These are phyloP conservation scores for Chelonus insularis DNA, from an alignment of 1,140 invertebrate species.

Conservation along the genomic window DNA sequence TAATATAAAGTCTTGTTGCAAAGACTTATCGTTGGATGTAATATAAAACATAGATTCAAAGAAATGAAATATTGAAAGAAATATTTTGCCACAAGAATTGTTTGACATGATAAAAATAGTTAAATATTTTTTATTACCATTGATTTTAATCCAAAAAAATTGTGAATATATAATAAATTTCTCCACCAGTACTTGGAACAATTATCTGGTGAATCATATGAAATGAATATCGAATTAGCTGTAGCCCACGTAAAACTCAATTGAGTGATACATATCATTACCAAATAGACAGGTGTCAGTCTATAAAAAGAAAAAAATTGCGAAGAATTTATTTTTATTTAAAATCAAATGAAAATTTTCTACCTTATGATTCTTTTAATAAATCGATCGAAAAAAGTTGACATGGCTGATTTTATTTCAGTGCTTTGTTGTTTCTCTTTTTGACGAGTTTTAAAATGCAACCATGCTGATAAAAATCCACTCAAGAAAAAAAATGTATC, in stretches of 20 bases:
- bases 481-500: slow-evolving; percentile 61
- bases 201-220: slow-evolving; percentile 58
- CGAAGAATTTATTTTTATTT: too few relatives aligned
- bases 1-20: too few relatives aligned
- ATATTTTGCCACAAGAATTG: too few relatives aligned
- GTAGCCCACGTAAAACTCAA: slow-evolving; percentile 58
- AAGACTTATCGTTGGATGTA: too few relatives aligned
- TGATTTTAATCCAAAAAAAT: too few relatives aligned
- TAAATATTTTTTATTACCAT: too few relatives aligned
- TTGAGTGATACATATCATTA: slow-evolving; percentile 59
- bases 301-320: too few relatives aligned
- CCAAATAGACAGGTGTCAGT: slow-evolving; percentile 62
- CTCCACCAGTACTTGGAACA: slow-evolving; percentile 69
- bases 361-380: slow-evolving; percentile 44
- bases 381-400: slow-evolving; percentile 43
- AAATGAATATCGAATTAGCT: slow-evolving; percentile 59
- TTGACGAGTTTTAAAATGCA: slow-evolving; percentile 51
- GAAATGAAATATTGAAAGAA: too few relatives aligned
- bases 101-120: too few relatives aligned
- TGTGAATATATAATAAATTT: slow-evolving; percentile 68
- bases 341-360: not conserved
- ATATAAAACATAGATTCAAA: too few relatives aligned
- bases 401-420: slow-evolving; percentile 36
- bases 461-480: slow-evolving; percentile 56
- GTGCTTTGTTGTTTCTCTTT: slow-evolving; percentile 29